phyloP scores from a whole-genome alignment of 2,888 invertebrate species.

The Odiellus spinosus region DNA sequence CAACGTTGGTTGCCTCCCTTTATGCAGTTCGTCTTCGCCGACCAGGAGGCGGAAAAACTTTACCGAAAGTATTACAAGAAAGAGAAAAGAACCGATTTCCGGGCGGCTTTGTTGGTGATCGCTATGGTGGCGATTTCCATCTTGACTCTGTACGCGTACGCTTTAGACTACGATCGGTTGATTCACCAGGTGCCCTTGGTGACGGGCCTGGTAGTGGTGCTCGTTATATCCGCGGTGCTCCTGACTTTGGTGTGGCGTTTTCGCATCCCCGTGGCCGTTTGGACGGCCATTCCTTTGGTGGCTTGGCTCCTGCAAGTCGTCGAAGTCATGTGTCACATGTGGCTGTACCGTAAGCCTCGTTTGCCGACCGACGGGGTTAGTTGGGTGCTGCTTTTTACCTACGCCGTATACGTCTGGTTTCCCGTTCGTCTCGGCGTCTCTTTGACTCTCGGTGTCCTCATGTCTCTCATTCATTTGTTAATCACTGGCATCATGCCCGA shows the following conservation, averaged over 20 bases:
- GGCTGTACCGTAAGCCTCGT: conserved; percentile 42
- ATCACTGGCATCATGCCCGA: conserved; percentile 11
- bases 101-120: not conserved
- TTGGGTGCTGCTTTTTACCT: conserved; percentile 54
- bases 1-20: conserved; percentile 20
- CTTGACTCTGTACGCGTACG: not conserved
- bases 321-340: conserved; percentile 21
- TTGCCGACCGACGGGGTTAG: conserved; percentile 44
- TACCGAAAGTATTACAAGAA: conserved; percentile 55
- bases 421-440: conserved; percentile 44
- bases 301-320: conserved; percentile 40
- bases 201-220: conserved; percentile 31
- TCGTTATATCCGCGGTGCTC: conserved; percentile 24
- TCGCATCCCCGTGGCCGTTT: conserved; percentile 21
- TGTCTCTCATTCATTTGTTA: conserved; percentile 17
- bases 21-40: conserved; percentile 39
- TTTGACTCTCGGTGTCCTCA: conserved; percentile 16
- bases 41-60: conserved; percentile 47
- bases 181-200: conserved; percentile 26
- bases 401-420: conserved; percentile 53
- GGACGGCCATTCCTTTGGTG: conserved; percentile 18
- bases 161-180: not conserved
- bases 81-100: conserved; percentile 49
- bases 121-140: not conserved
- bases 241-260: conserved; percentile 6